phyloP scores from a whole-genome alignment of 2,888 invertebrate species.

The Pristionchus arcanus region DNA sequence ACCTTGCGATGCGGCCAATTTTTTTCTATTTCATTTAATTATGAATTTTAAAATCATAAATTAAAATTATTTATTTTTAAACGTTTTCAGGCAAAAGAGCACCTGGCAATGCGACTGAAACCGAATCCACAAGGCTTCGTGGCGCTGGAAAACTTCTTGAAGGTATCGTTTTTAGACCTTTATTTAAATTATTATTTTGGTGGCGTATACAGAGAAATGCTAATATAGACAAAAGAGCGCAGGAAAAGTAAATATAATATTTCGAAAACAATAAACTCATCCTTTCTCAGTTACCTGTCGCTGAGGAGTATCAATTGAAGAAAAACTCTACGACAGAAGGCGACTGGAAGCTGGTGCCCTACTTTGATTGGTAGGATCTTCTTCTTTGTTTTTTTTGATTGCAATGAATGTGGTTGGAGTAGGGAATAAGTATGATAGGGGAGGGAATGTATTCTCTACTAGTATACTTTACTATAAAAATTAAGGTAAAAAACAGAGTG shows the following conservation, averaged over 20 bases:
- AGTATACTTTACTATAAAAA: too few relatives aligned
- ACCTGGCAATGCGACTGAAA: constrained; percentile 73
- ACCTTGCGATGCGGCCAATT: constrained; percentile 71
- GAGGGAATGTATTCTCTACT: too few relatives aligned
- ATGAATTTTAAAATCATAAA: too few relatives aligned
- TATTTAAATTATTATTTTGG: too few relatives aligned
- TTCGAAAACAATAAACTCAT: background rate
- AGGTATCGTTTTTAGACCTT: constrained; percentile 61
- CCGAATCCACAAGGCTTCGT: constrained; percentile 73
- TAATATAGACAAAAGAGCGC: too few relatives aligned
- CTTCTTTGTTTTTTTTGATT: background rate
- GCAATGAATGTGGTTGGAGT: too few relatives aligned
- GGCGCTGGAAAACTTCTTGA: constrained; percentile 74
- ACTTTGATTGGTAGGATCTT: constrained; percentile 64
- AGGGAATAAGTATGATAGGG: too few relatives aligned
- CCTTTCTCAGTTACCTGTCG: constrained; percentile 70
- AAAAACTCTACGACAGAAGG: constrained; percentile 70
- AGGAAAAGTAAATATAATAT: background rate
- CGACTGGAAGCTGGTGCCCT: constrained; percentile 78
- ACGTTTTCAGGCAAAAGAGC: constrained; percentile 68
- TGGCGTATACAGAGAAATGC: too few relatives aligned
- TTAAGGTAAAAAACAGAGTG: too few relatives aligned
- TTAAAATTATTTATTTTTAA: too few relatives aligned
- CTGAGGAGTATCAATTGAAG: constrained; percentile 75
- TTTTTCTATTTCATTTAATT: too few relatives aligned